A percentile compares a stretch with the other conserved stretches of the same genome.
phyloP scores from a whole-genome alignment of 1,140 invertebrate genomes.

The Drosophila busckii region DNA sequence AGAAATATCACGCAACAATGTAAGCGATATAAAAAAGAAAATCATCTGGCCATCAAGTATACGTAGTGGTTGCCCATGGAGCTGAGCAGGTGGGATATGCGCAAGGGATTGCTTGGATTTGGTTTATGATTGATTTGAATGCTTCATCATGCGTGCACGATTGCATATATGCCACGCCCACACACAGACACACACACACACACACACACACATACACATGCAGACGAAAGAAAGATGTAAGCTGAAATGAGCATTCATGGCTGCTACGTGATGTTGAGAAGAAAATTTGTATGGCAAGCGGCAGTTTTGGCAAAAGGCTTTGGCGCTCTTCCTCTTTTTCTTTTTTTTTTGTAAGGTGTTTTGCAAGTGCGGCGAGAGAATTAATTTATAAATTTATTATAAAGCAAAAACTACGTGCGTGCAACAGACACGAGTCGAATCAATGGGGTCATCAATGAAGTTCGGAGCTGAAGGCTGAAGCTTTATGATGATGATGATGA shows the following conservation, averaged over 20 bases:
- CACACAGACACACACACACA: too few relatives aligned
- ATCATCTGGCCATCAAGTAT: too few relatives aligned
- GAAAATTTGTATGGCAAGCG: neutral
- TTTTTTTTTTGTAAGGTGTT: conserved; percentile 21
- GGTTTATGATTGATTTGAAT: conserved; percentile 19
- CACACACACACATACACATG: too few relatives aligned
- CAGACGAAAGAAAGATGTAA: too few relatives aligned
- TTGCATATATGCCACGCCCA: conserved; percentile 26
- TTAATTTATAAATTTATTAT: conserved; percentile 54
- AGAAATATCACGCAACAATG: too few relatives aligned
- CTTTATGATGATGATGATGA: conserved; percentile 31
- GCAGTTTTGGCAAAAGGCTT: conserved; percentile 16
- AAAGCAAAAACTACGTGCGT: conserved; percentile 27
- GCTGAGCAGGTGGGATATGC: too few relatives aligned
- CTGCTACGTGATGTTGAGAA: conserved; percentile 14
- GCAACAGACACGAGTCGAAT: too few relatives aligned
- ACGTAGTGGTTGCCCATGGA: too few relatives aligned
- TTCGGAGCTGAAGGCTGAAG: too few relatives aligned
- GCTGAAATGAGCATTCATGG: conserved; percentile 25
- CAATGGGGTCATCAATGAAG: conserved; percentile 30
- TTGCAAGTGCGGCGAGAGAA: conserved; percentile 25
- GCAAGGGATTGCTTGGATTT: too few relatives aligned
- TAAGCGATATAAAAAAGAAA: too few relatives aligned
- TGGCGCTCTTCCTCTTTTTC: neutral
- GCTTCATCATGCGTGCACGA: conserved; percentile 23